Conservation (phyloP, 2,888 invertebrate genomes). For the Lobophora halterata region DNA sequence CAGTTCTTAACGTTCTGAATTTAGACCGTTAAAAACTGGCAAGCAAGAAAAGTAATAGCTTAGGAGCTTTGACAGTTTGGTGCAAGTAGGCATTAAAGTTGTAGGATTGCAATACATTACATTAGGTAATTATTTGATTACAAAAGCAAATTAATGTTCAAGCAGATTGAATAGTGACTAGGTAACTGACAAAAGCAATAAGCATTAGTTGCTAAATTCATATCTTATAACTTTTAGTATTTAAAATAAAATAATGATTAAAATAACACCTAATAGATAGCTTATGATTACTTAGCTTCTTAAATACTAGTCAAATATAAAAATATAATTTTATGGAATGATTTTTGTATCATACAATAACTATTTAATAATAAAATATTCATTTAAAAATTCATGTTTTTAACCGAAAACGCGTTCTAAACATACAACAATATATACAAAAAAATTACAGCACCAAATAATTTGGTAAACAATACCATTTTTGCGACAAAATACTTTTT, state of each 20-base stretch:
- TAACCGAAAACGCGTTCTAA: background rate
- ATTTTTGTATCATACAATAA: slow-evolving; percentile 7
- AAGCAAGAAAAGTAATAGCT: too few relatives aligned
- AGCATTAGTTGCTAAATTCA: too few relatives aligned
- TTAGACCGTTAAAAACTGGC: too few relatives aligned
- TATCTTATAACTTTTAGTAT: too few relatives aligned
- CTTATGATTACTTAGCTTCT: slow-evolving; percentile 1
- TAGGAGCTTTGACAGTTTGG: too few relatives aligned
- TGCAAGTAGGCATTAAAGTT: too few relatives aligned
- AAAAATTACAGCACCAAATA: slow-evolving; percentile 5
- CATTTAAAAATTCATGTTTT: background rate
- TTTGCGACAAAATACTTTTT: background rate
- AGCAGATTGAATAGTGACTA: slow-evolving; percentile 17
- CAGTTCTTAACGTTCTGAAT: too few relatives aligned
- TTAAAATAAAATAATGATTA: background rate
- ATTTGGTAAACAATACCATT: slow-evolving; percentile 1
- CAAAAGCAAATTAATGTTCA: background rate
- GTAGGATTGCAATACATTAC: too few relatives aligned
- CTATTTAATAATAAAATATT: background rate
- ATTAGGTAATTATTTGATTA: background rate
- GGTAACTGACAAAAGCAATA: slow-evolving; percentile 9
- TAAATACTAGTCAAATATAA: slow-evolving; percentile 20
- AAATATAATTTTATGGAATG: slow-evolving; percentile 25
- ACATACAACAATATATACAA: slow-evolving; percentile 9
- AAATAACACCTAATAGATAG: slow-evolving; percentile 3